Evolutionary conservation across 2,797 vertebrate species (phyloP), one percentile per base, ranked within the genome.

Genomic region (Staurois parvus): DNA sequence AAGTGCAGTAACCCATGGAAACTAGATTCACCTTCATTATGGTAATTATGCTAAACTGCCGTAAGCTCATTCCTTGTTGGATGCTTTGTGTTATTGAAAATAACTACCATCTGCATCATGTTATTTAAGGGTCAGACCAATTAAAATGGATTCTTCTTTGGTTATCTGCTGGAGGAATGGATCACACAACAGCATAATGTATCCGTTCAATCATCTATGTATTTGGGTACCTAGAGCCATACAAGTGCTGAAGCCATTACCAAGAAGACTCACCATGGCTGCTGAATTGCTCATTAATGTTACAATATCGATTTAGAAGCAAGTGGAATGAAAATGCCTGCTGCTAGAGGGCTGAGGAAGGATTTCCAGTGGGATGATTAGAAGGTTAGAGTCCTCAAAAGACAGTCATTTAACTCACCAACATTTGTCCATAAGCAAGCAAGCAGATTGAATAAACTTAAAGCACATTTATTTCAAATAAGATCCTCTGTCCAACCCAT

Each of bases 21-120:
- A 59, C 52, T 59, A 59, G 52, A n/a, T 59, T 59, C 52, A 59
- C 52, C 52, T 59, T 59, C 52, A 59, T 59, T 59, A 59, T 59
- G 21, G 19, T 56, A 56, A 56, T 48, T 48, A 48, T 48, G 21
- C 7, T 24, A 59, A 59, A 59, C 52, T 59, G 52, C 52, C 9
- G 21, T 59, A n/a, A 8, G 52, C 21, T 59, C 19, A 19, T 7
- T 59, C 21, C 19, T 59, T 59, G 52, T 59, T 59, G 52, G 52
- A 59, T 59, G 11, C 21, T 59, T 7, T 59, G 52, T 24, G 52
- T 24, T 24, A 24, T 9, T 59, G 21, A 59, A 59, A 3, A 52
- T 52, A 52, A 52, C 13, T 21, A 4, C 48, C 15, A 52, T 52
- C 15, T 52, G 48, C 48, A 52, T 52, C 48, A 52, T 52, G 3